A percentile compares a stretch with the other conserved stretches of the same genome.
phyloP scores from a whole-genome alignment of 1,140 invertebrate genomes.

The Branchinecta lindahli region DNA sequence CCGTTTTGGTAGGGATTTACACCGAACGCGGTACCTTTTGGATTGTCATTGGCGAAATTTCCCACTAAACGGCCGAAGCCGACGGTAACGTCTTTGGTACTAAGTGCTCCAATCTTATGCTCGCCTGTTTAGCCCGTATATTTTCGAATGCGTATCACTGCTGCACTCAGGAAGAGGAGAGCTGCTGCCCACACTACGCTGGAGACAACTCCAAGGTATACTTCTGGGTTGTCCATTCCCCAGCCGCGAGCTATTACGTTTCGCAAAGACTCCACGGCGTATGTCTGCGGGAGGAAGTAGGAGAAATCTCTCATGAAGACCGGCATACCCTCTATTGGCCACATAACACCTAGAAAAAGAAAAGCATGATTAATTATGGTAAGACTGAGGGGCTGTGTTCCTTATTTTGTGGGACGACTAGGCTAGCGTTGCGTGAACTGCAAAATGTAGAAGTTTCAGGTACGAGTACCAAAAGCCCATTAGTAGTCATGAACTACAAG shows the following conservation, averaged over 20 bases:
- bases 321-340: conserved; percentile 89
- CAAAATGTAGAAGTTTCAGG: too few species aligned
- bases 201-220: conserved; percentile 73
- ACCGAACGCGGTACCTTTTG: too few species aligned
- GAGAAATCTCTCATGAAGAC: conserved; percentile 61
- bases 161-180: conserved; percentile 64
- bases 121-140: conserved; percentile 19
- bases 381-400: not conserved
- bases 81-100: not conserved
- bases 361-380: conserved; percentile 14
- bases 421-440: conserved; percentile 5
- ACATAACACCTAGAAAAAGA: conserved; percentile 52
- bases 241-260: conserved; percentile 79
- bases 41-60: too few species aligned
- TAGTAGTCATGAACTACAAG: too few species aligned
- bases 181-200: conserved; percentile 72
- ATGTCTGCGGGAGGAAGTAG: conserved; percentile 67
- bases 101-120: not conserved
- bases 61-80: not conserved
- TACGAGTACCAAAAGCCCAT: too few species aligned
- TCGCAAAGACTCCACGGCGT: conserved; percentile 73
- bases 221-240: conserved; percentile 58
- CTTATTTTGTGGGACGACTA: conserved; percentile 20
- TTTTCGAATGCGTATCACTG: conserved; percentile 37
- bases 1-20: too few species aligned